A percentile compares a stretch with the other conserved stretches of the same genome.
These are phyloP conservation scores for Sebastes baramenuke DNA, from an alignment of 2,797 vertebrate species.

Conservation along the genomic window DNA sequence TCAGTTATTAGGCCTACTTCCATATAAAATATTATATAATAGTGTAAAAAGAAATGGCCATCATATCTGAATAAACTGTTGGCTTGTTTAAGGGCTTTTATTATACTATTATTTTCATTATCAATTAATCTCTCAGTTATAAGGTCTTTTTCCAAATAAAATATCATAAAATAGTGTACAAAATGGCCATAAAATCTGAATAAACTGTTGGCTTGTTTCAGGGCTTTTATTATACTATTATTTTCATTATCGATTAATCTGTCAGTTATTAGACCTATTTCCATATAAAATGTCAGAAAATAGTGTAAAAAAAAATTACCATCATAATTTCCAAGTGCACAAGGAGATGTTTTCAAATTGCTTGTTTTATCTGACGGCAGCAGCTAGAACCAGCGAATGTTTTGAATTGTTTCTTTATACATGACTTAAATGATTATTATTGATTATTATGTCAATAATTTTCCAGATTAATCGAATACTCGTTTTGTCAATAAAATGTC, in stretches of 20 bases:
- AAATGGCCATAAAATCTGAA: neutral
- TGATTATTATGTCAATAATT: accelerated
- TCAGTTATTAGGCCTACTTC: no score
- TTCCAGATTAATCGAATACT: neutral
- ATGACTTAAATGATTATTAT: neutral
- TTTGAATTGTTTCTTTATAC: neutral
- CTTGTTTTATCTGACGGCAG: neutral
- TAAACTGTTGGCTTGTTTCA: no score
- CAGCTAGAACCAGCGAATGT: neutral
- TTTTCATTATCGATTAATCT: no score
- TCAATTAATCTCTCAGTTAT: no score
- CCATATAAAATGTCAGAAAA: neutral
- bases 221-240: no score
- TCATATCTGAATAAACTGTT: neutral
- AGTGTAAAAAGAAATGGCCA: no score
- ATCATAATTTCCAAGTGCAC: neutral
- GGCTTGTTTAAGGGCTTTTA: neutral
- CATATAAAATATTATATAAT: no score
- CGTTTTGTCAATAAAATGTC: neutral
- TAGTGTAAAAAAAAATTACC: neutral
- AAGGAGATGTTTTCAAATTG: neutral
- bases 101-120: no score
- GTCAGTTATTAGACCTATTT: accelerated
- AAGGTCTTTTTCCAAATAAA: no score
- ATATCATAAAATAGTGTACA: no score